phyloP scores from a whole-genome alignment of 92 coral and sea anemone species.

The Porites divaricata region DNA sequence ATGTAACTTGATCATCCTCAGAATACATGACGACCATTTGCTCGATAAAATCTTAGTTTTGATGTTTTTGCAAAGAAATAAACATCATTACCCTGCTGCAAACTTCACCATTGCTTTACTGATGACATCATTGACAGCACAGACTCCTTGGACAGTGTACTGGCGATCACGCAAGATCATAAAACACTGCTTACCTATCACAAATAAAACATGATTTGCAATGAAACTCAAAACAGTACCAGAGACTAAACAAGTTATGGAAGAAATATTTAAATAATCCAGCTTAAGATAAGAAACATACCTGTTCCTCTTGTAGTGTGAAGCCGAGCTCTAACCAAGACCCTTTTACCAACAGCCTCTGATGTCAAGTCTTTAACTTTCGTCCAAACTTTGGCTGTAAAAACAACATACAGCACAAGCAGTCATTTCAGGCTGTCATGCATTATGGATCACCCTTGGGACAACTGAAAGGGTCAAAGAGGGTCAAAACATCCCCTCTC shows the following conservation, averaged over 20 bases:
- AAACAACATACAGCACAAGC: neutral
- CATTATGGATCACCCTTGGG: no score
- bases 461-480: no score
- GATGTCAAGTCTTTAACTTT: slow-evolving; percentile 75
- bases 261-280: neutral
- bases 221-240: no score
- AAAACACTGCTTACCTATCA: slow-evolving; percentile 94
- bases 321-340: slow-evolving; percentile 86
- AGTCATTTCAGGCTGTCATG: no score
- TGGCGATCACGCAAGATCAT: slow-evolving; percentile 90
- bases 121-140: slow-evolving; percentile 90
- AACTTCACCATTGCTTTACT: slow-evolving; percentile 99
- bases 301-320: slow-evolving; percentile 99
- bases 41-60: no score
- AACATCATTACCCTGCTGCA: slow-evolving; percentile 75
- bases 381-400: slow-evolving; percentile 84
- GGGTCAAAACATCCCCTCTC: no score
- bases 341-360: slow-evolving; percentile 78
- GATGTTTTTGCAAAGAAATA: neutral
- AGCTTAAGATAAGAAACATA: slow-evolving; percentile 6
- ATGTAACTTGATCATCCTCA: no score
- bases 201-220: neutral
- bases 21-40: neutral
- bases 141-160: slow-evolving; percentile 91
- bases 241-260: neutral